A percentile compares a stretch with the other conserved stretches of the same genome.
Conservation (phyloP, 2,113 vertebrate genomes). For the Forbesichthys agassizii region DNA sequence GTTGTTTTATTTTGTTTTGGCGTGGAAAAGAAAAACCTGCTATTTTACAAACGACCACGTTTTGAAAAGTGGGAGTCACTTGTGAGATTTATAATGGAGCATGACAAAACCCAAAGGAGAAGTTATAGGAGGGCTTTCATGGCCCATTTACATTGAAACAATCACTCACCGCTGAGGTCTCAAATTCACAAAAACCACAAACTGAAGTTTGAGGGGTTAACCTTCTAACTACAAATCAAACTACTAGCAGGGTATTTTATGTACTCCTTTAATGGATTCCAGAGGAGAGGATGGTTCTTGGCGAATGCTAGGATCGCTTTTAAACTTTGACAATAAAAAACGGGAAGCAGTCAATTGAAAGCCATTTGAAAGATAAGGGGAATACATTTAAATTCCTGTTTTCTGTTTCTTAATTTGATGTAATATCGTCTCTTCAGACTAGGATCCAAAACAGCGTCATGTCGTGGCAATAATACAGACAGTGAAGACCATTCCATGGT, state of each 20-base stretch:
- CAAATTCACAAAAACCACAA: conserved; percentile 63
- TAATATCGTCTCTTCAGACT: not conserved
- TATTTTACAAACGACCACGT: conserved; percentile 26
- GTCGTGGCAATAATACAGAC: conserved; percentile 6
- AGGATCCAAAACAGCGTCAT: conserved; percentile 9
- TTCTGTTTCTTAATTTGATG: conserved; percentile 5
- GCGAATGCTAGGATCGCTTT: conserved; percentile 42
- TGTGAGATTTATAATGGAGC: conserved; percentile 57
- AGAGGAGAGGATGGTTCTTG: conserved; percentile 56
- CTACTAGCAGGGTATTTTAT: conserved; percentile 70
- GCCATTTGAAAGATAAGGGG: conserved; percentile 22
- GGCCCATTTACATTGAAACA: conserved; percentile 74
- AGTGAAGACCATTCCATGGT: conserved; percentile 55
- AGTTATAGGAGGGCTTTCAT: conserved; percentile 66
- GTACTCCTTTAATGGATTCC: conserved; percentile 72
- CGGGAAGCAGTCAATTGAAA: conserved; percentile 29
- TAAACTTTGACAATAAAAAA: conserved; percentile 29
- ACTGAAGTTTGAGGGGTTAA: conserved; percentile 69
- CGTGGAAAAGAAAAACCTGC: not conserved
- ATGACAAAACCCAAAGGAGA: conserved; percentile 62
- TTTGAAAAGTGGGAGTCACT: conserved; percentile 46
- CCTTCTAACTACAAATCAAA: conserved; percentile 75
- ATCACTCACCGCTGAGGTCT: conserved; percentile 71
- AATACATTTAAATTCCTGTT: conserved; percentile 20
- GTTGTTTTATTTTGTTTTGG: not conserved